phyloP scores from a whole-genome alignment of 23 tunicate genomes.

The Ascidia mentula region DNA sequence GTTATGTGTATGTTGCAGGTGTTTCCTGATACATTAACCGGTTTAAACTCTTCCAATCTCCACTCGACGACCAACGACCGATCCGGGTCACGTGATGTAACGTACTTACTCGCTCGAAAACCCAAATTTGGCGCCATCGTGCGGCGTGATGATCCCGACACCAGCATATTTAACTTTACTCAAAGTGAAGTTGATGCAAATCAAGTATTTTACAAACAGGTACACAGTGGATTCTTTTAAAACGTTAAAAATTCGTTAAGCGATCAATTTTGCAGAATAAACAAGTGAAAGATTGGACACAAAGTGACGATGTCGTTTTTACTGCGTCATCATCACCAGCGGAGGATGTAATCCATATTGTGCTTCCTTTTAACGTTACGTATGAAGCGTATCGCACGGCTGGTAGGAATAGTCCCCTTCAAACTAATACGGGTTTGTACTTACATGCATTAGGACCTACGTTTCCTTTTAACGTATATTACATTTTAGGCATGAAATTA shows the following conservation, averaged over 20 bases:
- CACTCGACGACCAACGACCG: constrained; percentile 30
- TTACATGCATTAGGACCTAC: neutral
- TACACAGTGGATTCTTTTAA: constrained; percentile 5
- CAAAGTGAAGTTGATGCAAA: constrained; percentile 57
- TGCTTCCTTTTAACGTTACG: constrained; percentile 44
- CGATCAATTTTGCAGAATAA: constrained; percentile 26
- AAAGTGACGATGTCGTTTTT: constrained; percentile 36
- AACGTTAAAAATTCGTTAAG: neutral
- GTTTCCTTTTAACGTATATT: neutral
- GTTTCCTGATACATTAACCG: constrained; percentile 25
- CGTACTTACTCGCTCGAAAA: neutral
- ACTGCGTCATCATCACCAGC: constrained; percentile 57
- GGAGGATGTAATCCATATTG: constrained; percentile 22
- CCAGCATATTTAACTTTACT: constrained; percentile 13
- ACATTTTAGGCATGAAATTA: neutral
- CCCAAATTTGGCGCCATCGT: constrained; percentile 20
- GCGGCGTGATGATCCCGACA: neutral
- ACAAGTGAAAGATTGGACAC: constrained; percentile 32
- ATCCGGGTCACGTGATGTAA: constrained; percentile 25
- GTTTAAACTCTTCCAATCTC: neutral
- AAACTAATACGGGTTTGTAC: constrained; percentile 45
- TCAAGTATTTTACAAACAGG: constrained; percentile 55
- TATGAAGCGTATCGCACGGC: constrained; percentile 45
- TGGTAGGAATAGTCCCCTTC: constrained; percentile 47
- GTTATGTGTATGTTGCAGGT: constrained; percentile 23